Conservation (phyloP, 2,113 vertebrate species). For the Stercorarius parasiticus region DNA sequence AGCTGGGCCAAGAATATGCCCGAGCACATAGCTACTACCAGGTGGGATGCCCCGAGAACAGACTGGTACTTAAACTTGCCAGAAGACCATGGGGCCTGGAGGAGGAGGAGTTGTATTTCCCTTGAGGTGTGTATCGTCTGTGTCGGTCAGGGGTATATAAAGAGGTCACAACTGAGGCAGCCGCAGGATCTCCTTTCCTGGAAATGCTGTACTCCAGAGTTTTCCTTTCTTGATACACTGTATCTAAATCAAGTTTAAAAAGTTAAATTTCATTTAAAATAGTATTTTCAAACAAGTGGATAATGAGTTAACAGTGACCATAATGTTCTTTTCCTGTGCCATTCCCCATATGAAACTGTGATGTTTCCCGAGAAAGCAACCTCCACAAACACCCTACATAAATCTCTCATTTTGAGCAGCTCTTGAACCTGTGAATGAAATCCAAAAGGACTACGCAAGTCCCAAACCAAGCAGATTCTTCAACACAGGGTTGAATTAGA, state of each 20-base stretch:
- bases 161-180: neutral
- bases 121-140: neutral
- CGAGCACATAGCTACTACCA: neutral
- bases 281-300: neutral
- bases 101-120: neutral
- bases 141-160: neutral
- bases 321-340: neutral
- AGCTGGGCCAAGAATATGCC: neutral
- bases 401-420: neutral
- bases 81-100: neutral
- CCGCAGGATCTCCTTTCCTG: neutral
- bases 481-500: neutral
- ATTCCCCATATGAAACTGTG: neutral
- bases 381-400: neutral
- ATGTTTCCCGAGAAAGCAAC: neutral
- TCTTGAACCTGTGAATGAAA: neutral
- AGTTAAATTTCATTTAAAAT: neutral
- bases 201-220: neutral
- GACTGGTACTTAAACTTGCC: neutral
- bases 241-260: neutral
- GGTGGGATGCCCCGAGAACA: neutral
- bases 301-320: neutral
- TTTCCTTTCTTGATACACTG: neutral
- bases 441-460: neutral
- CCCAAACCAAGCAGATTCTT: neutral